phyloP scores from a whole-genome alignment of 2,888 invertebrate genomes.

The Brachypalpus laphriformis region DNA sequence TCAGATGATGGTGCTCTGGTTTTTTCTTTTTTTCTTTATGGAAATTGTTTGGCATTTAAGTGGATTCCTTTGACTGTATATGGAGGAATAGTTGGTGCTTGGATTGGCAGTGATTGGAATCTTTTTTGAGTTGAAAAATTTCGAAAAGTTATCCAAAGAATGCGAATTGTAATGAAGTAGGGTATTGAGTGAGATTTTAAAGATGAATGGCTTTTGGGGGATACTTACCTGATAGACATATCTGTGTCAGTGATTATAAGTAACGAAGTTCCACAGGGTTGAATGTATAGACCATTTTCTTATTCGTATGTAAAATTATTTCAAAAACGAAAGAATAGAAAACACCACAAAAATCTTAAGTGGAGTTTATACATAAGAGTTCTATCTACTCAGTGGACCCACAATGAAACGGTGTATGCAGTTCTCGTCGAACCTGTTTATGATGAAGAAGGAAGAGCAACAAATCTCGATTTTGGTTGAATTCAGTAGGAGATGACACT shows the following conservation, averaged over 20 bases:
- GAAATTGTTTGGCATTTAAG: slow-evolving; percentile 21
- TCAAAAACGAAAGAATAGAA: no score
- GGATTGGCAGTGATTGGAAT: background rate
- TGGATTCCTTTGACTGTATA: slow-evolving; percentile 24
- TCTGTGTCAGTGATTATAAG: no score
- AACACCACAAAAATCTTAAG: no score
- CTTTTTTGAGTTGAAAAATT: background rate
- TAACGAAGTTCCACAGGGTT: background rate
- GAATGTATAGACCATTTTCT: background rate
- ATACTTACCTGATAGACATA: no score
- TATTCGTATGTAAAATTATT: background rate
- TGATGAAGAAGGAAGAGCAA: no score
- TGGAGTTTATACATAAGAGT: no score
- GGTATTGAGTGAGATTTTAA: background rate
- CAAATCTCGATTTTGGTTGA: no score
- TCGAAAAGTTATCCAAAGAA: background rate
- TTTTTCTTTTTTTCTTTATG: slow-evolving; percentile 12
- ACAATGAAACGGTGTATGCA: no score
- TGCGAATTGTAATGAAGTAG: background rate
- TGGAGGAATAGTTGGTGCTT: background rate
- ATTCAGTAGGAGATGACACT: no score
- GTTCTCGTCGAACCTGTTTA: no score
- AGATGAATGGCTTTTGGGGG: no score
- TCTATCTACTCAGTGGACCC: no score
- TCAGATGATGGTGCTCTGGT: slow-evolving; percentile 22